These are phyloP conservation scores for Lucilia sericata DNA, from an alignment of 1,140 invertebrate species.

Conservation along the genomic window DNA sequence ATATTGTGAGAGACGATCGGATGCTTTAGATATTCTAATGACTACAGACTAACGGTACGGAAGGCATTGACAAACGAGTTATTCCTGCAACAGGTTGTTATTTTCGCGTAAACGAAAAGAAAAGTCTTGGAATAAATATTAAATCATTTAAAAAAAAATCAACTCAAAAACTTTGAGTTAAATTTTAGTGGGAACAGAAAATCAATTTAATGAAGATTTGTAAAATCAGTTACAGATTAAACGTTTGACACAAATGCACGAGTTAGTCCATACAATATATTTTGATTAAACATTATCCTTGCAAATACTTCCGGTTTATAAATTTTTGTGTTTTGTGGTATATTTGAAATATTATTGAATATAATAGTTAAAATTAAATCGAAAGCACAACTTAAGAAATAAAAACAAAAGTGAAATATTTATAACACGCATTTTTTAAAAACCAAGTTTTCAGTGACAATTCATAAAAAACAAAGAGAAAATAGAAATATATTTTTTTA, in stretches of 20 bases:
- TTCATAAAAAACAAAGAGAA: not conserved
- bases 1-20: conserved; percentile 13
- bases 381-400: not conserved
- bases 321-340: no score
- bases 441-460: not conserved
- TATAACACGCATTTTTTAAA: not conserved
- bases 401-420: not conserved
- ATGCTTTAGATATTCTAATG: not conserved
- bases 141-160: not conserved
- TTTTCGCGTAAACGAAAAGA: not conserved
- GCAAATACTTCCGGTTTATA: not conserved
- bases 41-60: not conserved
- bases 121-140: not conserved
- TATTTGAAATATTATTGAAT: no score
- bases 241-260: conserved; percentile 23
- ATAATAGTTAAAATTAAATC: no score
- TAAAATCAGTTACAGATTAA: conserved; percentile 1
- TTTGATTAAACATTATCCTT: not conserved
- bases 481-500: not conserved
- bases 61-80: not conserved
- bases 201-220: not conserved
- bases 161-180: not conserved
- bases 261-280: not conserved
- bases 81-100: not conserved
- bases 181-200: not conserved